phyloP scores from a whole-genome alignment of 2,888 invertebrate genomes.

The Pristionchus arcanus region DNA sequence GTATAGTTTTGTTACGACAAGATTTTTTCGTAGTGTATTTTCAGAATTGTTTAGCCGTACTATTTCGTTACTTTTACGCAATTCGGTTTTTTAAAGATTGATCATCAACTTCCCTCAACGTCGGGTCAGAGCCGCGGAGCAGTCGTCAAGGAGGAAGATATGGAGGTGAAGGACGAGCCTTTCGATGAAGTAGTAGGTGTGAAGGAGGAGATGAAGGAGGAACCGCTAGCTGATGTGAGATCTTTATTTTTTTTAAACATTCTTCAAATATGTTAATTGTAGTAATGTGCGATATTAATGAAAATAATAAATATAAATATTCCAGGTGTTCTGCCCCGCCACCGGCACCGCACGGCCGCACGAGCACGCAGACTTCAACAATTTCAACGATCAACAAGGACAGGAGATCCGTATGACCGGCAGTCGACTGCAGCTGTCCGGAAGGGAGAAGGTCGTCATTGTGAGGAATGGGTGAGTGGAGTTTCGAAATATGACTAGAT shows the following conservation, averaged over 20 bases:
- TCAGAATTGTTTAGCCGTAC: no score
- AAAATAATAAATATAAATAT: not conserved
- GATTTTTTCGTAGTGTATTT: no score
- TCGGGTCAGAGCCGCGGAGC: not conserved
- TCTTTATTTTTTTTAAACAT: not conserved
- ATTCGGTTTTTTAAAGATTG: no score
- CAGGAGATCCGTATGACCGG: no score
- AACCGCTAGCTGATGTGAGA: not conserved
- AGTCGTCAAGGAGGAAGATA: not conserved
- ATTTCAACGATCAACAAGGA: no score
- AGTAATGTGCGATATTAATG: no score
- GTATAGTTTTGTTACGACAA: no score
- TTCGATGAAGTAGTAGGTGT: not conserved
- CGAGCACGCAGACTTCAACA: not conserved
- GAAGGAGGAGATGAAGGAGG: conserved; percentile 17
- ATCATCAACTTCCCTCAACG: no score
- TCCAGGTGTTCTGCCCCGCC: not conserved
- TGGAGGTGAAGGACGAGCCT: not conserved
- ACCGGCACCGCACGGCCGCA: not conserved
- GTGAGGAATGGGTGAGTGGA: not conserved
- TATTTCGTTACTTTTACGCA: no score
- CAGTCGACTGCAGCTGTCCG: no score
- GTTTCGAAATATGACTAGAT: no score
- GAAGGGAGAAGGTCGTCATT: not conserved
- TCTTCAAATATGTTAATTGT: no score